phyloP scores from a whole-genome alignment of 1,140 invertebrate genomes.

The Contarinia nasturtii region DNA sequence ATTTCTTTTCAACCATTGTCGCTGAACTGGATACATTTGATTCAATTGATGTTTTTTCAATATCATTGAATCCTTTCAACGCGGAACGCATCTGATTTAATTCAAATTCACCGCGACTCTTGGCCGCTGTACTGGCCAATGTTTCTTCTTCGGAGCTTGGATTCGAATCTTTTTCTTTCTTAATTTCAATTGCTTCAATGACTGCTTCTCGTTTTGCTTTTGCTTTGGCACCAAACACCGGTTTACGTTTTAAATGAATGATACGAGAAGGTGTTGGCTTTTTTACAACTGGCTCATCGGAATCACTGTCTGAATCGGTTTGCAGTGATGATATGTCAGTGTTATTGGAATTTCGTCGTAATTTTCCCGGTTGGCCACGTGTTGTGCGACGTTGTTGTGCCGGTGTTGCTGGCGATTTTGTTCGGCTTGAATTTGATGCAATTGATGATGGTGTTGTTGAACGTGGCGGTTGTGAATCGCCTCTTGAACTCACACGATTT shows the following conservation, averaged over 20 bases:
- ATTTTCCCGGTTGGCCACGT: constrained; percentile 5
- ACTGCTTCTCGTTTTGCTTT: constrained; percentile 22
- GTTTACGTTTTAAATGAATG: background rate
- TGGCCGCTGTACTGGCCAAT: constrained; percentile 17
- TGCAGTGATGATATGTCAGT: constrained; percentile 30
- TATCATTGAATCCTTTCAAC: constrained; percentile 44
- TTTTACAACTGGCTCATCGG: constrained; percentile 28
- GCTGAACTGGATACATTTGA: constrained; percentile 4
- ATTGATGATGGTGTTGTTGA: constrained; percentile 38
- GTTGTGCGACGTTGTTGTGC: constrained; percentile 24
- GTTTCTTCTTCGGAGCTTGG: constrained; percentile 12
- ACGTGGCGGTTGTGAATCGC: constrained; percentile 27
- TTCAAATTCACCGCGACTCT: constrained; percentile 51
- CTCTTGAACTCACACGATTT: constrained; percentile 22
- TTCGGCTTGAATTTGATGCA: constrained; percentile 36
- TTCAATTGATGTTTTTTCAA: constrained; percentile 12
- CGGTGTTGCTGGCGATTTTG: constrained; percentile 39
- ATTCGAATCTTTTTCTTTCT: constrained; percentile 8
- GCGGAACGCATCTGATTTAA: constrained; percentile 67
- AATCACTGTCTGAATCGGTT: constrained; percentile 35
- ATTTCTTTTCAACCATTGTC: constrained; percentile 7
- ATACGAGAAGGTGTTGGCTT: constrained; percentile 24
- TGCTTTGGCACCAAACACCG: constrained; percentile 13
- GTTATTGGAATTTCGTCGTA: constrained; percentile 19
- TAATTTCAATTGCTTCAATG: constrained; percentile 11